Base-by-base conservation (phyloP, 2,797 vertebrate species). In the Vireo griseus region DNA sequence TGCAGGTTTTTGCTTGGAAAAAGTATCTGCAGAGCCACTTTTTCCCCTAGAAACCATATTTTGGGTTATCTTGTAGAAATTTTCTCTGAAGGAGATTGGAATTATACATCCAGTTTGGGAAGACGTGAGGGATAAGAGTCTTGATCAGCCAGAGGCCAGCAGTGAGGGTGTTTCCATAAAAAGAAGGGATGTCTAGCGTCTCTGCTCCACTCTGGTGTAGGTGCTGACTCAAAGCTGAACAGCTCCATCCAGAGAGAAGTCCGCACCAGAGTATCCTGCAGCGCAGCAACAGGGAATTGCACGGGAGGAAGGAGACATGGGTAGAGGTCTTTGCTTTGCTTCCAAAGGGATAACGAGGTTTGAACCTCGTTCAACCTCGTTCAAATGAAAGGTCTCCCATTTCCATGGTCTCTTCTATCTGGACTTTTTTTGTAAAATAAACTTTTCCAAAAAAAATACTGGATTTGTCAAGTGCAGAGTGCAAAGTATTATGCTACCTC, bases 241-340 rank as follows among this genome's bases (percentile, higher is more conserved):
- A 94, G 95, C 92, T 94, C 91, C 92, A 91, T 95, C 74, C 92
- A 83, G 91, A 94, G 92, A 92, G 57, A 88, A 85, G 55, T 61
- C 40, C 44, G 39, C 42, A 80, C 57, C 42, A 62, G 83, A 84
- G 55, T 89, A 87, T 55, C 40, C 37, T 45, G 37, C 44, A 81
- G 57, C 51, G 66, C 67, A 40, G 48, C 4, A 1, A 22, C 9
- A 16, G 26, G 9, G 15, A 2, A 10, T 24, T 88, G 17, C 25
- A 4, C 3, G 6, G 17, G 12, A 83, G n/a, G 55, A 69, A 54
- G 29, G 13, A 55, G 9, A 40, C 20, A 18, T 12, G 21, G 16
- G 22, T 19, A 20, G 39, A 69, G 15, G 19, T 52, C 51, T n/a
- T 75, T 39, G 44, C 21, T 83, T 76, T 66, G 25, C 16, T 42